phyloP scores from a whole-genome alignment of 2,888 invertebrate genomes.

The Brachypterus glaber region DNA sequence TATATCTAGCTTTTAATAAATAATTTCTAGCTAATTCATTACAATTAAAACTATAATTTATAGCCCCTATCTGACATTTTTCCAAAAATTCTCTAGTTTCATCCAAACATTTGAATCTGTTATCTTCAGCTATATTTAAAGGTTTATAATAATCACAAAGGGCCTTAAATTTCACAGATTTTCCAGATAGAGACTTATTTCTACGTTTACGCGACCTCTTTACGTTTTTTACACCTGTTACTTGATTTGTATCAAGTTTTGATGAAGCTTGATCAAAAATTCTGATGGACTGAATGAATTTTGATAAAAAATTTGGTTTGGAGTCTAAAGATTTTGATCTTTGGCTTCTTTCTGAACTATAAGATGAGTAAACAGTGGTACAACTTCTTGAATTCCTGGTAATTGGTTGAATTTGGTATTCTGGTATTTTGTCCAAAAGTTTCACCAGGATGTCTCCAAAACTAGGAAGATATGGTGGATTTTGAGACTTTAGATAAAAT shows the following conservation, averaged over 20 bases:
- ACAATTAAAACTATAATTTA: constrained; percentile 37
- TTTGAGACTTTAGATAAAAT: constrained; percentile 37
- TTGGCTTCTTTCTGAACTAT: neutral
- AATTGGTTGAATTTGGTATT: constrained; percentile 21
- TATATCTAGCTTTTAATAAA: constrained; percentile 44
- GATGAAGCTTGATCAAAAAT: no score
- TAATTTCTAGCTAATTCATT: constrained; percentile 43
- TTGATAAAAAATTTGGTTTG: neutral
- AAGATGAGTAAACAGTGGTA: no score
- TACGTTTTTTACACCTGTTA: neutral
- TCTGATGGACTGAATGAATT: neutral
- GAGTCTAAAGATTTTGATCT: neutral
- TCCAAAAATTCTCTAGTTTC: constrained; percentile 36
- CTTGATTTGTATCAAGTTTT: no score
- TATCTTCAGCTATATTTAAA: constrained; percentile 30
- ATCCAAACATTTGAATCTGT: constrained; percentile 30
- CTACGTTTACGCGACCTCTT: constrained; percentile 7
- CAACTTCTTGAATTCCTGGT: constrained; percentile 12
- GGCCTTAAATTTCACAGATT: constrained; percentile 20
- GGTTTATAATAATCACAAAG: constrained; percentile 31
- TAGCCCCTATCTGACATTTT: constrained; percentile 39
- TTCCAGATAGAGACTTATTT: constrained; percentile 12
- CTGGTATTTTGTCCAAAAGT: constrained; percentile 37
- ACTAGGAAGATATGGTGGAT: constrained; percentile 42
- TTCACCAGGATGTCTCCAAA: constrained; percentile 41